Percentiles rank a stretch among this genome's conserved stretches.
Conservation (phyloP, 2,113 vertebrate genomes). For the Motacilla tschutschensis region DNA sequence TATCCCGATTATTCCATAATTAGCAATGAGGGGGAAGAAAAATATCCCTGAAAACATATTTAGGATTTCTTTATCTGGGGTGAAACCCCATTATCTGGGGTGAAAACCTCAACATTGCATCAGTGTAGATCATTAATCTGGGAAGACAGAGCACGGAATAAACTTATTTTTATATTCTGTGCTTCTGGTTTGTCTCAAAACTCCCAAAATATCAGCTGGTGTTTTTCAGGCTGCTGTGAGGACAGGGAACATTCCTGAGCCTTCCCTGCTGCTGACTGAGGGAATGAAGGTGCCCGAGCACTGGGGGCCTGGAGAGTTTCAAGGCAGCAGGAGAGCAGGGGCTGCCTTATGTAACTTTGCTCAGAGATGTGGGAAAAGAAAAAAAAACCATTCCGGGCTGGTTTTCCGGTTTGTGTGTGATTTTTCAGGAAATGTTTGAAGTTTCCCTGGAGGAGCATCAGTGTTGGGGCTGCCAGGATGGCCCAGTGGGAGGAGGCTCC, state of each 20-base stretch:
- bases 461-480: background rate
- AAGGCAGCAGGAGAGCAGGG: background rate
- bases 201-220: background rate
- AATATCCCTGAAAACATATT: background rate
- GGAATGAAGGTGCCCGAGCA: background rate
- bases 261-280: background rate
- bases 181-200: background rate
- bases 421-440: background rate
- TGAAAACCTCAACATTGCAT: rapidly evolving
- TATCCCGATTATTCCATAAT: background rate
- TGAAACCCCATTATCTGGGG: background rate
- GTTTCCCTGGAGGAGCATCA: background rate
- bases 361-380: background rate
- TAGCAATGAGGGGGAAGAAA: background rate
- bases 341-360: background rate
- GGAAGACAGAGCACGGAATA: rapidly evolving
- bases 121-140: rapidly evolving
- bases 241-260: background rate
- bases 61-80: background rate
- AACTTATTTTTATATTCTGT: rapidly evolving
- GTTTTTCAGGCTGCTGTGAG: background rate
- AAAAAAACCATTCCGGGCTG: background rate
- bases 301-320: background rate
- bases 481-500: background rate
- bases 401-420: background rate